Evolutionary conservation across 1,140 invertebrate species (phyloP).

Genomic region (Augochlora pura): DNA sequence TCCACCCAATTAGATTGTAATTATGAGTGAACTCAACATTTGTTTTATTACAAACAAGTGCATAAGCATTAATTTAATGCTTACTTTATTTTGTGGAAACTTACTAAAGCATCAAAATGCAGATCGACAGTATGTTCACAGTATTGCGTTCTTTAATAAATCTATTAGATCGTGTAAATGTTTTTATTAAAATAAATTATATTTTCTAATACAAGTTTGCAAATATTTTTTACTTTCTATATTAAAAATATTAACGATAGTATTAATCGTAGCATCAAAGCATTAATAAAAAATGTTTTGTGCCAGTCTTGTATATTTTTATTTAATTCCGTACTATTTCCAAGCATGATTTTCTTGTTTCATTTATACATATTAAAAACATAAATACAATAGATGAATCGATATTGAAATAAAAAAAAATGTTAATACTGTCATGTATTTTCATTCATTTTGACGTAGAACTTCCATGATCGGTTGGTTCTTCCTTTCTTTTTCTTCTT

Average conservation of each 20-base stretch:
- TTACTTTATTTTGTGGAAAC: constrained; percentile 1
- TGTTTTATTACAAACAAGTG: neutral
- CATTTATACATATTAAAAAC: neutral
- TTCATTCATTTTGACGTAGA: neutral
- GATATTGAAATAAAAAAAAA: neutral
- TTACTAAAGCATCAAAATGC: neutral
- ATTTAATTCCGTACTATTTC: neutral
- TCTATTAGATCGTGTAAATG: constrained; percentile 28
- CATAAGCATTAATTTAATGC: neutral
- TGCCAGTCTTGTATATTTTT: neutral
- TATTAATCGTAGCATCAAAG: no score
- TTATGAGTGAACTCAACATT: neutral
- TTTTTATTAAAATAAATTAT: constrained; percentile 36
- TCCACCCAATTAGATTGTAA: no score
- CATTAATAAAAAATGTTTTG: neutral
- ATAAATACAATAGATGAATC: no score
- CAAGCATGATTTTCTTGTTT: neutral
- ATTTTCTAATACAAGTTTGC: constrained; percentile 28
- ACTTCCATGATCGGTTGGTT: neutral
- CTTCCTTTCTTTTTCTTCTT: neutral
- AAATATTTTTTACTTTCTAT: neutral
- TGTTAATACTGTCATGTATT: neutral
- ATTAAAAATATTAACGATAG: neutral
- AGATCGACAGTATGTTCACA: neutral
- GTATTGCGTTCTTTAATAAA: constrained; percentile 11